Base-by-base conservation (phyloP, 2,888 invertebrate species). In the Gasteruption jaculator region DNA sequence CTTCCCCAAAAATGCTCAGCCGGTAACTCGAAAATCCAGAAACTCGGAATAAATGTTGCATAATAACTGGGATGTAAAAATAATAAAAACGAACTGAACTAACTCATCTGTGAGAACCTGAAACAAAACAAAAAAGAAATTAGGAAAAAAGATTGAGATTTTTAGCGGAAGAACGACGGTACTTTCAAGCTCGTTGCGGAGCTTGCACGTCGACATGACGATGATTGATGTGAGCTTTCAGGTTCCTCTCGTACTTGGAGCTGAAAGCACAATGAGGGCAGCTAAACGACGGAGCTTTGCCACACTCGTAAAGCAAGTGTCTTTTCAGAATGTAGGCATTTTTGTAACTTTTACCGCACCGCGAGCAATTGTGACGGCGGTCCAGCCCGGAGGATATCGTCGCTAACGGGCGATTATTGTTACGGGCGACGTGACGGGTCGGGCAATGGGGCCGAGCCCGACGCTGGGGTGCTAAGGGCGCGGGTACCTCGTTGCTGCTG, bases 261-360 rank as follows among this genome's bases (percentile, higher is more conserved):
- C 68, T 71, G 46, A 72, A 73, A 7, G 63, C 54, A 54, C 74
- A 74, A 49, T 63, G 71, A 25, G 71, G 65, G 43, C 74, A 74
- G 30, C 61, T 67, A 50, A 74, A 73, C 2, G 71, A 67, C 3
- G 73, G 71, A 3, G 70, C 71, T 45, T 72, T 72, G 18, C 74
- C 73, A 52, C 75, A 76, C 49, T 75, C 75, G 56, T 71, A 74
- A 0, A 67, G 71, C 62, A 76, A 65, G 50, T 81, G 81, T 10
- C 81, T 71, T 54, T 78, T 77, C 42, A 82, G 65, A 50, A 81
- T 81, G 29, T 81, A 77, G 52, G 79, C 79, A 46, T 80, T 76
- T 56, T 79, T 74, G 64, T 81, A 81, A 49, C 76, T 78, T 68
- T 79, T 80, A 49, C 75, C 75, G 56, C 81, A 81, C 11, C 77